Evolutionary conservation across 2,797 vertebrate genomes (phyloP), one percentile per base, ranked within the genome.

Genomic region (Neostethus bicornis): DNA sequence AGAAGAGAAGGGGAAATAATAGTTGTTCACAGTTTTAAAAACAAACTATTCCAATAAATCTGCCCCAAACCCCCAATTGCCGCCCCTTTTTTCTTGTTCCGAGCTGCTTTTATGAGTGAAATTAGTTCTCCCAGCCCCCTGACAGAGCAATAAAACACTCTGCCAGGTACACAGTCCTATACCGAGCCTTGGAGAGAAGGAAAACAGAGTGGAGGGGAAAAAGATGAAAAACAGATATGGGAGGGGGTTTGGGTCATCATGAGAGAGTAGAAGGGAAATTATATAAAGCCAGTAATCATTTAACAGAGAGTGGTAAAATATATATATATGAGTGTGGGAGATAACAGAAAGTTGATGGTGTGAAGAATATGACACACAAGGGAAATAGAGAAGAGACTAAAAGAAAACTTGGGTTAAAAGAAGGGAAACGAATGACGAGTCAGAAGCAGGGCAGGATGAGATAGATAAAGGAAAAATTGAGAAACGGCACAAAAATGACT

Each of bases 61-160:
- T 70, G 44, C 77, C 61, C 81, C 69, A 69, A 79, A 59, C 58
- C 70, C 69, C 67, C 59, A 29, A 71, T 59, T 61, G 53, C 75
- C 70, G 32, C 73, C 67, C 49, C 77, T 66, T 78, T 88, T 80
- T 81, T 79, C 79, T 86, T 84, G 64, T 85, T 85, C 82, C 26
- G 67, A 86, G 78, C 66, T 56, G 75, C 49, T 85, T 88, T 85
- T 85, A 90, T 80, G 70, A 75, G 44, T 35, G 60, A 88, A 90
- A 90, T 86, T 81, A 85, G 81, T 81, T 70, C 73, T 73, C 76
- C 73, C 84, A 71, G 73, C 51, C 80, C 77, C 73, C 81, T 75
- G 85, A 89, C 88, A 87, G 85, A 35, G 51, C 75, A 79, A 85
- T 90, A 89, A 89, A 90, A 89, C 47, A 65, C 62, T 41, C 59